A percentile compares a stretch with the other conserved stretches of the same genome.
Evolutionary conservation across 1,140 invertebrate species (phyloP).

Genomic region (Pomacea maculata): DNA sequence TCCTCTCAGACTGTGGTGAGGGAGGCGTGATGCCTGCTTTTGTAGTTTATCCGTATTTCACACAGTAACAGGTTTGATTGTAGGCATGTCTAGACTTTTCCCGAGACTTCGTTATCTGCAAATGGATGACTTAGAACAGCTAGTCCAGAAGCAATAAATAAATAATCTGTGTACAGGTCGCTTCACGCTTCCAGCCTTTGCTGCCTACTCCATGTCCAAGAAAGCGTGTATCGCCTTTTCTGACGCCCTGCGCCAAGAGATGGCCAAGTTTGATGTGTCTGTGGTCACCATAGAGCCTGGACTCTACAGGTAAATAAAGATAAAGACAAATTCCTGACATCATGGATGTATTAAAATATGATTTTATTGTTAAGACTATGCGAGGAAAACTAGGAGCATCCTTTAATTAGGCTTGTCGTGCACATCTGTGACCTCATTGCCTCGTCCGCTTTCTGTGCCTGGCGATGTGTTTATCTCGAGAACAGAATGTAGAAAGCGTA

Average conservation of each 20-base stretch:
- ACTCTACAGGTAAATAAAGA: constrained; percentile 56
- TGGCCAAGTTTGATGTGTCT: constrained; percentile 63
- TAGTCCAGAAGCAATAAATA: too few relatives aligned
- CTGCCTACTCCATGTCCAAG: constrained; percentile 86
- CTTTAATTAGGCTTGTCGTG: too few relatives aligned
- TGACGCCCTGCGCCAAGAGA: constrained; percentile 62
- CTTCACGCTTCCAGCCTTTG: constrained; percentile 79
- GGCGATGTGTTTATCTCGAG: too few relatives aligned
- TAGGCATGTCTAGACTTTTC: not conserved
- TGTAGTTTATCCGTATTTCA: not conserved
- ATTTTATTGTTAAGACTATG: too few relatives aligned
- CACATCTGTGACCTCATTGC: too few relatives aligned
- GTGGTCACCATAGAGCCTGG: constrained; percentile 65
- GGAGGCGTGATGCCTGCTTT: not conserved
- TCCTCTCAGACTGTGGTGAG: too few relatives aligned
- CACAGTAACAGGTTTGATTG: not conserved
- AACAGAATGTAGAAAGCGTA: too few relatives aligned
- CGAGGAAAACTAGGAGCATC: too few relatives aligned
- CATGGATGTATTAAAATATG: too few relatives aligned
- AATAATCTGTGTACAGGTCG: constrained; percentile 69
- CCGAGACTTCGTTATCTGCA: not conserved
- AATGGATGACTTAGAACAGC: not conserved
- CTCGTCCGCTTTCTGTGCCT: too few relatives aligned
- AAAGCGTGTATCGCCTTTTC: constrained; percentile 73
- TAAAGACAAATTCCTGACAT: too few relatives aligned